Percentiles rank a stretch among this genome's conserved stretches.
Conservation (phyloP, 2,888 invertebrate genomes). For the Horisme vitalbata region DNA sequence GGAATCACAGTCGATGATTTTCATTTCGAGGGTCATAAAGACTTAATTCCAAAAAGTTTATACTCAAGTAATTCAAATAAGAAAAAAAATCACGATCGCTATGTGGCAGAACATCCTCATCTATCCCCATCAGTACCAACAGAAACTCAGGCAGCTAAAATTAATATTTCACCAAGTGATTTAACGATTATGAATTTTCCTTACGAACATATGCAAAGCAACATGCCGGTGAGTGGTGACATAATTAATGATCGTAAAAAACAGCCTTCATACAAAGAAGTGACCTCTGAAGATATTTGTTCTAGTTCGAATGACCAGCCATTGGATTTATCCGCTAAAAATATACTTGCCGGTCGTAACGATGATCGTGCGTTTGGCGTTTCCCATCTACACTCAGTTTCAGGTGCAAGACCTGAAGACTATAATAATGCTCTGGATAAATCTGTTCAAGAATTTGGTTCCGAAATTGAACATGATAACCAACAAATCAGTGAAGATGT, state of each 20-base stretch:
- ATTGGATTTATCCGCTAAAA: slow-evolving; percentile 18
- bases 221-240: background rate
- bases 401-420: background rate
- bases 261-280: background rate
- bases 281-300: background rate
- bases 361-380: background rate
- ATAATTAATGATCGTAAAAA: background rate
- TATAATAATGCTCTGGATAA: background rate
- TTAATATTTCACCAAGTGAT: slow-evolving; percentile 1
- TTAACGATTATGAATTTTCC: background rate
- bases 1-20: background rate
- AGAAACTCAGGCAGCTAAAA: slow-evolving; percentile 8
- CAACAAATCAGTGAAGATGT: background rate
- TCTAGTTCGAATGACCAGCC: slow-evolving; percentile 7
- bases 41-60: slow-evolving; percentile 1
- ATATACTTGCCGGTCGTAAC: background rate
- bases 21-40: background rate
- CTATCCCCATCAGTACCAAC: slow-evolving; percentile 3
- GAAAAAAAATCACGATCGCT: slow-evolving; percentile 4
- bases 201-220: background rate
- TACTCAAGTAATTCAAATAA: background rate
- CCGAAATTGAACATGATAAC: background rate
- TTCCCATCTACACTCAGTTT: background rate
- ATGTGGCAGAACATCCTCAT: slow-evolving; percentile 1
- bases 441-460: background rate